Conservation (phyloP, 2,888 invertebrate species). For the Eudasyphora cyanicolor region DNA sequence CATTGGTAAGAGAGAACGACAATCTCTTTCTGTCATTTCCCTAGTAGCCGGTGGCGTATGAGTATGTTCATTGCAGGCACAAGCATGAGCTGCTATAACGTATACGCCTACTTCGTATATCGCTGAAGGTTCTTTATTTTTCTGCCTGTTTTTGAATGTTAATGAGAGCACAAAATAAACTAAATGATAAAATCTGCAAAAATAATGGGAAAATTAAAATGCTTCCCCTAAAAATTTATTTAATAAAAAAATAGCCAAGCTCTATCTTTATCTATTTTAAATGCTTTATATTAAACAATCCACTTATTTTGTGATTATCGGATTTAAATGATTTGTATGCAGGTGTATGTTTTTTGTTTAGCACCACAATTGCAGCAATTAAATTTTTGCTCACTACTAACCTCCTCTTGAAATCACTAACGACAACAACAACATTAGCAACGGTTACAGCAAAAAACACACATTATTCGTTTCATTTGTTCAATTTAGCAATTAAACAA, state of each 20-base stretch:
- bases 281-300: no score
- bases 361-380: neutral
- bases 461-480: constrained; percentile 24
- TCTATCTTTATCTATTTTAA: no score
- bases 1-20: no score
- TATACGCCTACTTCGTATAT: neutral
- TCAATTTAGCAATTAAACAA: constrained; percentile 43
- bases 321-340: neutral
- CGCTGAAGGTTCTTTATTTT: neutral
- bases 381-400: no score
- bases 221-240: no score
- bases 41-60: constrained; percentile 5
- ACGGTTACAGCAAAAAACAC: neutral
- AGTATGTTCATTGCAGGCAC: neutral
- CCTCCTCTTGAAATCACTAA: constrained; percentile 8
- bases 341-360: no score
- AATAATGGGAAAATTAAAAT: no score
- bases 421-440: neutral
- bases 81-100: neutral
- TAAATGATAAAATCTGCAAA: no score
- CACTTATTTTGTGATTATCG: neutral
- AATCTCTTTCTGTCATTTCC: neutral
- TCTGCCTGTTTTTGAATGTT: neutral
- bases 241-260: no score
- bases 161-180: neutral